These are phyloP conservation scores for Caenorhabditis macrosperma DNA, from an alignment of 2,888 invertebrate species.

Conservation along the genomic window DNA sequence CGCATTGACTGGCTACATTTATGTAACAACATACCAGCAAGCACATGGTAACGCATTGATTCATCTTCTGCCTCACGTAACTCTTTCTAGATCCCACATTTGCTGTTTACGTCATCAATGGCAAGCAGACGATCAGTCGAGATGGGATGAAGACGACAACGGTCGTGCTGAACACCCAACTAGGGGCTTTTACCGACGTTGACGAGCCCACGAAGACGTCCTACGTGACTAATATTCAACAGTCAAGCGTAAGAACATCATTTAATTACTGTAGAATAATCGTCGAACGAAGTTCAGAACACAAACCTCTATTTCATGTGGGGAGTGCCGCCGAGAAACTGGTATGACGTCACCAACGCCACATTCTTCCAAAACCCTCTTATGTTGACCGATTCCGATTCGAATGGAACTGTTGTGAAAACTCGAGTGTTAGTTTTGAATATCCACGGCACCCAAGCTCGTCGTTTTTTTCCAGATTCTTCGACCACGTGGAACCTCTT, in stretches of 20 bases:
- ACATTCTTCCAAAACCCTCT: constrained; percentile 11
- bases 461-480: constrained; percentile 6
- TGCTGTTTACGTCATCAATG: constrained; percentile 2
- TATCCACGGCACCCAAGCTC: too few species aligned
- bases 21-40: neutral
- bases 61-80: neutral
- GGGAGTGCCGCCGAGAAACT: neutral
- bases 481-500: constrained; percentile 7
- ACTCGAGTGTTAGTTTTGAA: too few species aligned
- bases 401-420: too few species aligned
- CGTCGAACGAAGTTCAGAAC: neutral
- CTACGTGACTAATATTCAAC: constrained; percentile 1
- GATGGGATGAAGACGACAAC: neutral
- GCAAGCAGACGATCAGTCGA: neutral
- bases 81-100: neutral
- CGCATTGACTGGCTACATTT: constrained; percentile 11
- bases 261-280: neutral
- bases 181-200: neutral
- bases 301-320: constrained; percentile 8
- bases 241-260: neutral
- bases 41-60: neutral
- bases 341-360: neutral
- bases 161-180: constrained; percentile 2
- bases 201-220: neutral
- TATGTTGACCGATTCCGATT: neutral